phyloP scores from a whole-genome alignment of 2,113 vertebrate genomes.

The Bubo bubo region DNA sequence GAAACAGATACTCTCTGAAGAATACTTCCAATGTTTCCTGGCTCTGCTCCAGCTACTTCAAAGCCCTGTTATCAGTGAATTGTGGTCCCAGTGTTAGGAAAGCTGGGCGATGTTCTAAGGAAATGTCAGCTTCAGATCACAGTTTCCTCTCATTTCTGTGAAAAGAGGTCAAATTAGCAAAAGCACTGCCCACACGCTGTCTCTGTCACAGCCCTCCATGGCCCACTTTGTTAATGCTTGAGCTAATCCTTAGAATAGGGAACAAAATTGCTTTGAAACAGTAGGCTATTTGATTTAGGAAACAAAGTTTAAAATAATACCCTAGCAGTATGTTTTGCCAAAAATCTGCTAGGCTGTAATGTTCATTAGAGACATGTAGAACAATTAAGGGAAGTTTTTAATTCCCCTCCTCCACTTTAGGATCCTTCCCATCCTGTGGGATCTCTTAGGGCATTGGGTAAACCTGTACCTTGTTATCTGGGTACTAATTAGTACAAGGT shows the following conservation, averaged over 20 bases:
- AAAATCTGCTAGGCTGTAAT: background rate
- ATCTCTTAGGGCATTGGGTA: background rate
- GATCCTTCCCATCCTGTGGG: background rate
- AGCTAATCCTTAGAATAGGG: background rate
- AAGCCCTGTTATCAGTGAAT: slow-evolving; percentile 80
- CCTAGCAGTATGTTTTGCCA: background rate
- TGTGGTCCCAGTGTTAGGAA: slow-evolving; percentile 72
- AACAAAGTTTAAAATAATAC: slow-evolving; percentile 49
- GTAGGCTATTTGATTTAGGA: slow-evolving; percentile 47
- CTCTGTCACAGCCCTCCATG: background rate
- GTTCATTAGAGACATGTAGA: background rate
- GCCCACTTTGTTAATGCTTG: background rate
- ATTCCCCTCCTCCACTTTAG: background rate
- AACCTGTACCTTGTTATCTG: background rate
- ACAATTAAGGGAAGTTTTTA: slow-evolving; percentile 11
- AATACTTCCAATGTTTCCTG: slow-evolving; percentile 75
- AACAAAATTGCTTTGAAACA: slow-evolving; percentile 45
- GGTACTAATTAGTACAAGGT: background rate
- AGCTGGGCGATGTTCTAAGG: slow-evolving; percentile 73
- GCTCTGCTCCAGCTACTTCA: slow-evolving; percentile 76
- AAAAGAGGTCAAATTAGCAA: slow-evolving; percentile 64
- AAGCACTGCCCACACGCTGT: background rate
- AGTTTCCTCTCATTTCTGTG: slow-evolving; percentile 72
- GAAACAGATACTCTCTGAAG: slow-evolving; percentile 80
- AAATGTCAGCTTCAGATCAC: slow-evolving; percentile 72